Base-by-base conservation (phyloP, 2,888 invertebrate genomes). In the Pterostichus niger region DNA sequence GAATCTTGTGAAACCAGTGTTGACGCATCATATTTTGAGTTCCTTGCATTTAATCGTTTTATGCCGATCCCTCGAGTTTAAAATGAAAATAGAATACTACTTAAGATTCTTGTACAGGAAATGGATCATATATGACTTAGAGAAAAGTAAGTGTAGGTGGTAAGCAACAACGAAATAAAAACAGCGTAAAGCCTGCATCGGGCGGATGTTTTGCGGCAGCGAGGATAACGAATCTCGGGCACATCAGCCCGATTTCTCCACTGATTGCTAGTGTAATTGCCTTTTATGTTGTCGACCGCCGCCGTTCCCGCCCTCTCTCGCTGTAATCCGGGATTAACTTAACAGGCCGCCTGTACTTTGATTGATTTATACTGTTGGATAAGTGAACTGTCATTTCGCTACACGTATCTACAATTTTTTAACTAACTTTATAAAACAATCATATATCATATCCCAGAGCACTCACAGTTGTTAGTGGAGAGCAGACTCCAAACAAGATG, bases 221-320 rank as follows among this genome's bases (percentile, higher is more conserved):
- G n/a, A 10, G 11, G 6, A 49, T 49, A 49, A 35, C 33, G 35
- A 13, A 31, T 64, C n/a, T 64, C n/a, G 13, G 35, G 6, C 64
- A 64, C 33, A 64, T 35, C 64, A 40, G 33, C 9, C 10, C n/a
- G 64, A 40, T 64, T 64, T 11, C 49, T 71, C 71, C 31, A 71
- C 24, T 71, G 71, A 71, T 71, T 71, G 71, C 46, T 71, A 10
- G 71, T 44, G 71, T 71, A 71, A 71, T 71, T 71, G 71, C 46
- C 46, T 71, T 71, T 71, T 71, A 71, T 71, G 46, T 49, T 31
- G 6, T 35, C 13, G 35, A 6, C 40, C 33, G 10, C 49, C 24
- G 15, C 11, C 7, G 6, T 11, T 13, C 13, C 17, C 46, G 17
- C 46, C 13, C 33, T 46, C 71, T 31, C n/a, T 15, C 24, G 10